Conservation (phyloP, 2,797 vertebrate species). For the Telmatherina bonti region DNA sequence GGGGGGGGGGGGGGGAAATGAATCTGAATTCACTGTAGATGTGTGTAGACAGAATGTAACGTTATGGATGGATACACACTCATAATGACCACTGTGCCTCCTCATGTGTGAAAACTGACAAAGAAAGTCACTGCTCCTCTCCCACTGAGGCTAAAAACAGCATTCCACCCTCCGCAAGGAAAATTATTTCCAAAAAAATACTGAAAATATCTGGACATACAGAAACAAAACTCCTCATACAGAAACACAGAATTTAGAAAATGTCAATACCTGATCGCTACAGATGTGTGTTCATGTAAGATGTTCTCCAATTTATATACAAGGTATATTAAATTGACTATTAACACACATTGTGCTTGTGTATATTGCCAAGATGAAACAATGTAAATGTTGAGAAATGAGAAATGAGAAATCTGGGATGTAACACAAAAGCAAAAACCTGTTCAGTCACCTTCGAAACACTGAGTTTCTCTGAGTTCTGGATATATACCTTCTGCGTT, state of each 20-base stretch:
- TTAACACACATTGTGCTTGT: no score
- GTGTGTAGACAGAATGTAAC: constrained; percentile 7
- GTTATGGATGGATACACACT: constrained; percentile 20
- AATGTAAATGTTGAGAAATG: no score
- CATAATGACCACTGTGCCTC: constrained; percentile 17
- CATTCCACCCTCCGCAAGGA: not conserved
- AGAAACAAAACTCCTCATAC: not conserved
- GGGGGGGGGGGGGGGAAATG: not conserved
- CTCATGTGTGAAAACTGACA: constrained; percentile 35
- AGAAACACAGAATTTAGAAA: not conserved
- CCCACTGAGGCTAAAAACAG: not conserved
- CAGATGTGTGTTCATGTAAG: no score
- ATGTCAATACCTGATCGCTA: not conserved
- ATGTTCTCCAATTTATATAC: no score
- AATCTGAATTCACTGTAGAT: not conserved
- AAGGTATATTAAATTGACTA: no score
- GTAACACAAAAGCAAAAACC: no score
- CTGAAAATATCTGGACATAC: not conserved
- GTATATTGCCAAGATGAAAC: no score
- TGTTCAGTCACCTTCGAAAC: no score
- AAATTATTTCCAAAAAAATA: not conserved
- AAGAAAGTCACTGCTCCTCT: constrained; percentile 12
- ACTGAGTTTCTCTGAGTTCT: no score
- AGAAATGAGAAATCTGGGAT: no score
- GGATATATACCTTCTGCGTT: no score